Conservation (phyloP, 2,113 vertebrate species). For the Peromyscus leucopus region DNA sequence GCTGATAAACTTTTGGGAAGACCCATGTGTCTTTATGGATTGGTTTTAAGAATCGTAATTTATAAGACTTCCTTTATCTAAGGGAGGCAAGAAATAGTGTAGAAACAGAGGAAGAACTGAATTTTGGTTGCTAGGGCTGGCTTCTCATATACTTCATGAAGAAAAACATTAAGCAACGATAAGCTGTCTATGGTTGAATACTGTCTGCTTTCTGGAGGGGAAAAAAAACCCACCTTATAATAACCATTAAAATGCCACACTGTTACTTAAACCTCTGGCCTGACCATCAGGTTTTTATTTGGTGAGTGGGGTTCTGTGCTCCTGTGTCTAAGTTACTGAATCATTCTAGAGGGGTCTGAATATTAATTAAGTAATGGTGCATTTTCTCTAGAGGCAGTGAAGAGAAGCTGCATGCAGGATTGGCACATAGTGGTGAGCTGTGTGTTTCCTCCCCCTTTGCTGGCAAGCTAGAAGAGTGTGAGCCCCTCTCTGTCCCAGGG, state of each 20-base stretch:
- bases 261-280: constrained; percentile 60
- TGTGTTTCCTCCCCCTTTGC: neutral
- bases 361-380: constrained; percentile 19
- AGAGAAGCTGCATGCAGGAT: neutral
- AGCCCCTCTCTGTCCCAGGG: neutral
- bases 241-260: constrained; percentile 61
- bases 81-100: constrained; percentile 59
- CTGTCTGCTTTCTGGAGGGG: constrained; percentile 51
- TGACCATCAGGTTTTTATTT: constrained; percentile 31
- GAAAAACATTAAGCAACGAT: constrained; percentile 8
- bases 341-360: neutral
- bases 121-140: constrained; percentile 22
- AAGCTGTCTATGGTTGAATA: constrained; percentile 39
- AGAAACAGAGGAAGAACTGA: constrained; percentile 10
- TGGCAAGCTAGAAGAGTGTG: neutral
- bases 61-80: constrained; percentile 60
- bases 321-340: neutral
- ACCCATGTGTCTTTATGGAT: constrained; percentile 61
- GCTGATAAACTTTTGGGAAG: constrained; percentile 65
- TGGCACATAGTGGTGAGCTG: neutral
- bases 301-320: constrained; percentile 8
- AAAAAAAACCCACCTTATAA: constrained; percentile 9
- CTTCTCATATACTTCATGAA: constrained; percentile 47
- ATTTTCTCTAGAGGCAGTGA: neutral
- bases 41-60: constrained; percentile 64